Percentiles rank a stretch among this genome's conserved stretches.
Evolutionary conservation across 2,797 vertebrate genomes (phyloP).

Genomic region (Xerus rutilus): DNA sequence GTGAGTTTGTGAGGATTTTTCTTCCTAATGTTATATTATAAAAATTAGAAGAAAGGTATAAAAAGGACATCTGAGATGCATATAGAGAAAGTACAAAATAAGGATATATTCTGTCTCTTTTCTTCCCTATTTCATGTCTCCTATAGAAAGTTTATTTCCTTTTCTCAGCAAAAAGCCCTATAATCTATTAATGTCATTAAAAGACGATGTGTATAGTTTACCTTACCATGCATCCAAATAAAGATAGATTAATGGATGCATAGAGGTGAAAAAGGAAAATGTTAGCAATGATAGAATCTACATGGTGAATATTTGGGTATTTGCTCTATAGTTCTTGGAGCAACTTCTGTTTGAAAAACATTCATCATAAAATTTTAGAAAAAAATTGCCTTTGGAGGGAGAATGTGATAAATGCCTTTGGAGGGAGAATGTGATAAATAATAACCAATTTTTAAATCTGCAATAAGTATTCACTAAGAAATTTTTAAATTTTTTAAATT

Average conservation of each 20-base stretch:
- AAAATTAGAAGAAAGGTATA: neutral
- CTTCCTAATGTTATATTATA: constrained; percentile 2
- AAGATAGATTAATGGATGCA: neutral
- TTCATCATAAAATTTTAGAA: constrained; percentile 27
- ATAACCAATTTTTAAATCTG: neutral
- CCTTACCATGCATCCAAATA: constrained; percentile 19
- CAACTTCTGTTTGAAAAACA: constrained; percentile 28
- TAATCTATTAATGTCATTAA: constrained; percentile 13
- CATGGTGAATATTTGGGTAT: neutral
- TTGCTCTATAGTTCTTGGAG: neutral
- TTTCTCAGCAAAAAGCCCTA: neutral
- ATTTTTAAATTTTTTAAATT: constrained; percentile 4
- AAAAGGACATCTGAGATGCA: neutral
- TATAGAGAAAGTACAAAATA: constrained; percentile 9
- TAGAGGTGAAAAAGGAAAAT: neutral
- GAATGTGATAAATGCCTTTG: constrained; percentile 29
- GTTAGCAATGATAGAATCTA: neutral
- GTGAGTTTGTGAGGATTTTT: neutral
- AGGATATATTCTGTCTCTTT: neutral
- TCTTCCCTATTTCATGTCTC: neutral
- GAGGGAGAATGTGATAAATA: constrained; percentile 26
- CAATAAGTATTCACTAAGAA: neutral
- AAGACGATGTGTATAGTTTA: neutral
- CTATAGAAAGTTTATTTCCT: constrained; percentile 18
- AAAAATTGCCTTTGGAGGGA: neutral